Evolutionary conservation across 2,113 vertebrate species (phyloP), one percentile per base, ranked within the genome.

Genomic region (Ameiurus melas): DNA sequence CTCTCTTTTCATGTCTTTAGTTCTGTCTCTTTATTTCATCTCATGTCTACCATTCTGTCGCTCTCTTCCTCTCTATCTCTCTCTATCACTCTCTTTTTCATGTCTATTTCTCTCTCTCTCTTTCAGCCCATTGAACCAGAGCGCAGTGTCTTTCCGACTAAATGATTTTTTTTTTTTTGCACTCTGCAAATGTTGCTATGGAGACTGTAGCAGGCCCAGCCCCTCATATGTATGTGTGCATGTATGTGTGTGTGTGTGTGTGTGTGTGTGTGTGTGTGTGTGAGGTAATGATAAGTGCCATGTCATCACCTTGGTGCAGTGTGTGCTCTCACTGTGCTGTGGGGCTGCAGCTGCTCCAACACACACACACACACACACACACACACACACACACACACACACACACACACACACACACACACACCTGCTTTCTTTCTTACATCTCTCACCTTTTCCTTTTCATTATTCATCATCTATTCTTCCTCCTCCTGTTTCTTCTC

Each of bases 111-210:
- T 60, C 62, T 57, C 62, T 55, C n/a, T 87, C 47, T 88, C 80
- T 47, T 20, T 78, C 70, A 27, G 70, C 20, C 64, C 71, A 43
- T 6, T 80, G 73, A 86, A 58, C 60, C 19, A 57, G 93, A 95
- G 92, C 93, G 93, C 94, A 95, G 95, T 94, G 93, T 94, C 94
- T 95, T 95, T 95, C 93, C 91, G 89, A 93, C 94, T 94, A 95
- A 95, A 94, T 95, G 86, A 94, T 93, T 39, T 39, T 39, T 39
- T 36, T 36, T 36, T 94, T 94, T 95, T 93, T 92, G 89, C 93
- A 91, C 89, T 77, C 89, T 93, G 93, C 93, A 90, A 93, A 93
- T 80, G 95, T 96, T 95, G 93, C 94, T 93, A 94, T 95, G 95
- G 95, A 94, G 95, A 95, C 95, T 91, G 90, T 85, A 85, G 53